Conservation (phyloP, 2,888 invertebrate species). For the Drosophila longiperda region DNA sequence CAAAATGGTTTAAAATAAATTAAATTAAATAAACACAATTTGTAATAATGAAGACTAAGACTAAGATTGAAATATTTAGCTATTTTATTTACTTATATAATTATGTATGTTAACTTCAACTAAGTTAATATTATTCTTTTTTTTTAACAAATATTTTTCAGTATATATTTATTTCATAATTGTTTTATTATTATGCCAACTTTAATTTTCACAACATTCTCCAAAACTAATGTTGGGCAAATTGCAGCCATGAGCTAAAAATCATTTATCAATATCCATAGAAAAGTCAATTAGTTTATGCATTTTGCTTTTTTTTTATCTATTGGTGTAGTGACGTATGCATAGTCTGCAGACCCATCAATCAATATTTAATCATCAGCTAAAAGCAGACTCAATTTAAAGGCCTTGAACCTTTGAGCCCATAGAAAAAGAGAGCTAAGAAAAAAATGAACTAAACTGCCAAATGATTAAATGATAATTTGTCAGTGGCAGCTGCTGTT, state of each 20-base stretch:
- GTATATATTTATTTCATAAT: not conserved
- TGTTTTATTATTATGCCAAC: conserved; percentile 23
- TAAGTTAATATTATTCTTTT: not conserved
- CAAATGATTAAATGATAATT: conserved; percentile 75
- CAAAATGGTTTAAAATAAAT: not conserved
- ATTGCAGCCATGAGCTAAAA: not conserved
- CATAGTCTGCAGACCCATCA: conserved; percentile 26
- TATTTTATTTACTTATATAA: not conserved
- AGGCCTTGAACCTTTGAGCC: conserved; percentile 49
- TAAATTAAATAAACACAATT: no score
- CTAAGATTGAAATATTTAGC: not conserved
- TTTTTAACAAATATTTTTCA: not conserved
- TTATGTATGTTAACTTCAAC: not conserved
- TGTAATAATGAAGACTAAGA: not conserved
- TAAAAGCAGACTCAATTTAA: conserved; percentile 29
- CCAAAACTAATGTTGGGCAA: conserved; percentile 12
- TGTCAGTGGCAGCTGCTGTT: conserved; percentile 66
- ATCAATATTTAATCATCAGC: conserved; percentile 56
- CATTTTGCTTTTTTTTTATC: not conserved
- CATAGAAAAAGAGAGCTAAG: not conserved
- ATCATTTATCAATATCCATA: conserved; percentile 36
- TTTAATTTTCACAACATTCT: conserved; percentile 22
- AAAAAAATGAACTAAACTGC: conserved; percentile 36
- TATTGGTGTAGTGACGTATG: conserved; percentile 17
- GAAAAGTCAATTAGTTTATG: conserved; percentile 31